phyloP scores from a whole-genome alignment of 2,113 vertebrate species.

The Pongo pygmaeus region DNA sequence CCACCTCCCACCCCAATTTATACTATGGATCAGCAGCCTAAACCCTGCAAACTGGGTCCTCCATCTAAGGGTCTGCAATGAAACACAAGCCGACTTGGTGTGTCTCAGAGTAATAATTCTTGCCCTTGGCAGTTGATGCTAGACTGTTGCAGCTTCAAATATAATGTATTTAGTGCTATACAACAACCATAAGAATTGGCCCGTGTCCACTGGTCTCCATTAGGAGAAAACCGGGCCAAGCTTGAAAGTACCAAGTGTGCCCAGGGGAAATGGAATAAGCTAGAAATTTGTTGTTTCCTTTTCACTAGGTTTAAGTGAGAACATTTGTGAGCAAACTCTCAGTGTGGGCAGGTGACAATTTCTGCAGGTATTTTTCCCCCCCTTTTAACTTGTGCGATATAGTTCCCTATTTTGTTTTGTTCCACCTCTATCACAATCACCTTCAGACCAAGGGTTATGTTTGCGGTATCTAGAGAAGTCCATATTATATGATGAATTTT shows the following conservation, averaged over 20 bases:
- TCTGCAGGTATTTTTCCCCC: conserved; percentile 32
- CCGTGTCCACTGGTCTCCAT: neutral
- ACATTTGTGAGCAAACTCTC: conserved; percentile 46
- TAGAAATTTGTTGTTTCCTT: conserved; percentile 62
- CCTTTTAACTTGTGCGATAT: conserved; percentile 42
- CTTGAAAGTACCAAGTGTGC: neutral
- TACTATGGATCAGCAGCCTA: neutral
- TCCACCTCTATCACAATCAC: conserved; percentile 62
- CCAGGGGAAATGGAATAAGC: conserved; percentile 58
- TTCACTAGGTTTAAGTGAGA: conserved; percentile 51
- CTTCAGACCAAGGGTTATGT: conserved; percentile 63
- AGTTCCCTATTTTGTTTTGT: neutral
- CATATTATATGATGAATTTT: neutral
- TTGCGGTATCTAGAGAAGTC: conserved; percentile 67
- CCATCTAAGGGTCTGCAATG: neutral
- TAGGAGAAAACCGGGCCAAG: neutral
- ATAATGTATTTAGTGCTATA: fast-evolving
- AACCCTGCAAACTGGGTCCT: neutral
- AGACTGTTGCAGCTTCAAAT: neutral
- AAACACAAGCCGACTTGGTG: neutral
- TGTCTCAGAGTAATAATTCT: neutral
- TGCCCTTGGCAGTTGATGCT: neutral
- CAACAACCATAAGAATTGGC: neutral
- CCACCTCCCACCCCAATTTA: neutral
- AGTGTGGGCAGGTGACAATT: conserved; percentile 74